These are phyloP conservation scores for Gambusia yucatana DNA, from an alignment of 2,797 vertebrate species.

Conservation along the genomic window DNA sequence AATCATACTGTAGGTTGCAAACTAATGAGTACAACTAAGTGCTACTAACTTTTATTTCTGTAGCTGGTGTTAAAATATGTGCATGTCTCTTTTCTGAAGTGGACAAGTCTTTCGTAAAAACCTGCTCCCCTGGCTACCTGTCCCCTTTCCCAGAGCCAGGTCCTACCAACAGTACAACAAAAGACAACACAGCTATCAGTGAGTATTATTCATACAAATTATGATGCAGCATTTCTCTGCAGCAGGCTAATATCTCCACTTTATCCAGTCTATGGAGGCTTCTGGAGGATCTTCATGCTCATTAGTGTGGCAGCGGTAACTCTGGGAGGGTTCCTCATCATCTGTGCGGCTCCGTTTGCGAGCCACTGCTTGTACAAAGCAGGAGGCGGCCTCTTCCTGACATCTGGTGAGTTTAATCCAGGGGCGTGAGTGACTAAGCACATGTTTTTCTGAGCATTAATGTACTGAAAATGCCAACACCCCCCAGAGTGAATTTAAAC, in stretches of 20 bases:
- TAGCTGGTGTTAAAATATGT: not conserved
- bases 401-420: slow-evolving; percentile 82
- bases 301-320: slow-evolving; percentile 87
- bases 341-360: slow-evolving; percentile 94
- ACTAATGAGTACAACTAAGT: not conserved
- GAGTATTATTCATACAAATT: slow-evolving; percentile 62
- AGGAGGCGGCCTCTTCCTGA: slow-evolving; percentile 89
- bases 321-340: slow-evolving; percentile 90
- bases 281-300: slow-evolving; percentile 95
- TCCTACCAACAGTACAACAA: slow-evolving; percentile 87
- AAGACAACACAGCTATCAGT: slow-evolving; percentile 91
- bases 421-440: not conserved
- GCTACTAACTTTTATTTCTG: not conserved
- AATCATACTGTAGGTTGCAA: not conserved
- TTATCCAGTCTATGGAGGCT: slow-evolving; percentile 92
- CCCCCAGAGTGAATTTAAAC: not conserved
- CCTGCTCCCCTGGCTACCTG: slow-evolving; percentile 90
- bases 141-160: slow-evolving; percentile 90
- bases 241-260: not conserved
- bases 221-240: not conserved
- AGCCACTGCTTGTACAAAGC: slow-evolving; percentile 91
- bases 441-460: not conserved
- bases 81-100: slow-evolving; percentile 71
- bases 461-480: not conserved
- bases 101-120: slow-evolving; percentile 88